These are phyloP conservation scores for Cerastoderma edule DNA, from an alignment of 2,888 invertebrate genomes.

Conservation along the genomic window DNA sequence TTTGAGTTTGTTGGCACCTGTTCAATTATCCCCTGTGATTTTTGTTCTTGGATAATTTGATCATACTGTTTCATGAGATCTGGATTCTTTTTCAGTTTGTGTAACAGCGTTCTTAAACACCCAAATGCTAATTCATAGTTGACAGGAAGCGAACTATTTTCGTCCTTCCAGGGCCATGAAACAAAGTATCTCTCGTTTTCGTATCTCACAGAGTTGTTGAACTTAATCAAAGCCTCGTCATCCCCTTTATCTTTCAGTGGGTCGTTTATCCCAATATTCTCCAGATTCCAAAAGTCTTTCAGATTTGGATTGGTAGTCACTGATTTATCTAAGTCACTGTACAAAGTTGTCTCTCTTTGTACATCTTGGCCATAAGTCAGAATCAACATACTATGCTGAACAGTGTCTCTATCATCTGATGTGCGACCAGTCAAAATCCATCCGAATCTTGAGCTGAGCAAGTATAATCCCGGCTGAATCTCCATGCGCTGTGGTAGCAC, in stretches of 20 bases:
- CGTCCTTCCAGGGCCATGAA: slow-evolving; percentile 43
- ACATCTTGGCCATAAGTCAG: slow-evolving; percentile 8
- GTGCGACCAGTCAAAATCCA: slow-evolving; percentile 41
- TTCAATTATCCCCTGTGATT: slow-evolving; percentile 31
- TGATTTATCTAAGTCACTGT: not conserved
- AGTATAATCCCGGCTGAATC: slow-evolving; percentile 37
- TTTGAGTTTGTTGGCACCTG: not conserved
- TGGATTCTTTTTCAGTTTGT: slow-evolving; percentile 14
- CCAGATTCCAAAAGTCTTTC: slow-evolving; percentile 37
- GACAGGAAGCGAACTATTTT: slow-evolving; percentile 20
- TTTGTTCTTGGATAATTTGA: slow-evolving; percentile 26
- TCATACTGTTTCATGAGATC: slow-evolving; percentile 29
- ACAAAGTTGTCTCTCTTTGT: not conserved
- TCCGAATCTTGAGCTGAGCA: slow-evolving; percentile 38
- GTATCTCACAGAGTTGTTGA: slow-evolving; percentile 30
- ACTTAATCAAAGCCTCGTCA: slow-evolving; percentile 24
- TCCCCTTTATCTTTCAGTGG: slow-evolving; percentile 20
- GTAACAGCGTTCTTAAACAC: slow-evolving; percentile 19
- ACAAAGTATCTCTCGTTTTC: slow-evolving; percentile 34
- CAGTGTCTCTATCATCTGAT: not conserved
- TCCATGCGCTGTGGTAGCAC: slow-evolving; percentile 31
- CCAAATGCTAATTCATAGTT: slow-evolving; percentile 35
- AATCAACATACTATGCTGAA: slow-evolving; percentile 17
- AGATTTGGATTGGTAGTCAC: slow-evolving; percentile 19
- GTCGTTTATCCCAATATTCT: slow-evolving; percentile 29